These are phyloP conservation scores for Eurystomus gularis DNA, from an alignment of 2,113 vertebrate genomes.

Conservation along the genomic window DNA sequence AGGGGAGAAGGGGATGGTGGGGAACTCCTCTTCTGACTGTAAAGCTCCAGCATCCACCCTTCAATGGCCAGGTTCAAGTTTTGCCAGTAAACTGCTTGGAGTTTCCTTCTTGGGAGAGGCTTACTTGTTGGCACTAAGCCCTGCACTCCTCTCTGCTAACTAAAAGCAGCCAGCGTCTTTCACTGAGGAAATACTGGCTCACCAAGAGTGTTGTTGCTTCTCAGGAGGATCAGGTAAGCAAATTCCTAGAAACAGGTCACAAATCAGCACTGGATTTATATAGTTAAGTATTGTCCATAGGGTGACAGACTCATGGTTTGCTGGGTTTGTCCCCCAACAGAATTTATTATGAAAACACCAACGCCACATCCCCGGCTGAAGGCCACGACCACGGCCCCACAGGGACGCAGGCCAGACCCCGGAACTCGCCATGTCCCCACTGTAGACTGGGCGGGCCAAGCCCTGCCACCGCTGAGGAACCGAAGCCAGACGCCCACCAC, in stretches of 20 bases:
- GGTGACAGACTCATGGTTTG: background rate
- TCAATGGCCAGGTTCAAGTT: background rate
- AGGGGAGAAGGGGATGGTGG: background rate
- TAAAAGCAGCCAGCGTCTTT: background rate
- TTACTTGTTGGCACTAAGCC: background rate
- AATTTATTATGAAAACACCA: slow-evolving; percentile 72
- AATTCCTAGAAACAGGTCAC: background rate
- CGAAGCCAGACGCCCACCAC: background rate
- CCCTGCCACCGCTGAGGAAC: background rate
- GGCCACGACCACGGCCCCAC: background rate
- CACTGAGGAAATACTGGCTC: background rate
- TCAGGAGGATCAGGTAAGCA: background rate
- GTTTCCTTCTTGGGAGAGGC: background rate
- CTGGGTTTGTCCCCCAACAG: slow-evolving; percentile 60
- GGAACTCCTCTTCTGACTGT: background rate
- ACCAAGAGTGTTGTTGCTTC: fast-evolving
- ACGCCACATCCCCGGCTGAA: slow-evolving; percentile 19
- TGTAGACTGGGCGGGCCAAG: slow-evolving; percentile 67
- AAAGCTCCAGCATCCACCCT: background rate
- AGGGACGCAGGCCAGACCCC: background rate
- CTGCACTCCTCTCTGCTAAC: background rate
- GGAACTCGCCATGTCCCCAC: background rate
- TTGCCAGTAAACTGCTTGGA: background rate
- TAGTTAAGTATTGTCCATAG: background rate
- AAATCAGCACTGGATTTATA: fast-evolving